Base-by-base conservation (phyloP, 2,797 vertebrate genomes). In the Arremon aurantiirostris region DNA sequence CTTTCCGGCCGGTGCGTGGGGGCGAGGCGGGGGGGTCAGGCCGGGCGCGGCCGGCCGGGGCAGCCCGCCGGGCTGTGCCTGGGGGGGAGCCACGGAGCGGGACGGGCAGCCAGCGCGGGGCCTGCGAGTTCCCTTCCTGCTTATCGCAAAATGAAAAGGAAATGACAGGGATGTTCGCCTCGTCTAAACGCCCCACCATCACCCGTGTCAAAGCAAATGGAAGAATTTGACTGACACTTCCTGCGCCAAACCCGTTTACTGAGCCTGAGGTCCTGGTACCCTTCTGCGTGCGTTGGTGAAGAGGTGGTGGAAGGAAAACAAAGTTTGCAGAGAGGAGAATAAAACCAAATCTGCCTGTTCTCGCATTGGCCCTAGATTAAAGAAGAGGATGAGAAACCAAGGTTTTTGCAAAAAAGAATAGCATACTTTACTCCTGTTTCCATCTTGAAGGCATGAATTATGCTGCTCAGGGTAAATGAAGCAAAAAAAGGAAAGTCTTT, bases 1-100 rank as follows among this genome's bases (percentile, higher is more conserved):
- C 47, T 94, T 97, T 95, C 96, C 95, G 94, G 92, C 84, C 83
- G 84, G 86, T 53, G 80, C 19, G 85, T 30, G 92, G 82, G 86
- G 83, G 79, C 22, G 88, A 63, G 55, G 69, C 59, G 52, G 39
- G 44, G 39, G 39, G 47, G 70, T 14, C 56, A 14, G 56, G 50
- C 42, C 70, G 90, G 76, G 75, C 52, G 79, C 85, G 89, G 86
- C 55, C 64, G 21, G 28, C 44, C 39, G 28, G 59, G 64, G 37
- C 47, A 30, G 30, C 85, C 46, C 50, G 32, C 34, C 39, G 23
- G 17, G 39, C 52, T 41, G 47, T 46, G 91, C 26, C 26, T 16
- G 41, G 15, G 66, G 6, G 11, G 4, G 4, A 19, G 39, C 39
- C 81, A 0, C 15, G 30, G 47, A 69, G 39, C 1, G 56, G 68